Base-by-base conservation (phyloP, 2,797 vertebrate species). In the Anableps anableps region DNA sequence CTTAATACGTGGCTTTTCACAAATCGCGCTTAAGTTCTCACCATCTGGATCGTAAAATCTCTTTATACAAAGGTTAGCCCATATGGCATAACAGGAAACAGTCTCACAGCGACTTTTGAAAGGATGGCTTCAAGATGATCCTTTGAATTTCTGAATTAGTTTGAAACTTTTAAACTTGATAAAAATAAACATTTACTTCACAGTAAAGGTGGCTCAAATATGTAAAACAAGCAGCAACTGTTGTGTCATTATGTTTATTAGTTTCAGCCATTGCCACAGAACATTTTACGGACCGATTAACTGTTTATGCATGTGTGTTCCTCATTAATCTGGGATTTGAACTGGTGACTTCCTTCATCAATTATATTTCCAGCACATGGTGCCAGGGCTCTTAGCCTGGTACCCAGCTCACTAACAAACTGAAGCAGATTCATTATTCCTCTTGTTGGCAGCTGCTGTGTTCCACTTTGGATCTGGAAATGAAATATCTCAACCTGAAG, bases 261-360 rank as follows among this genome's bases (percentile, higher is more conserved):
- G 29, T 5, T 70, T 72, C 66, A 80, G 29, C 50, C 34, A 41
- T 50, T 76, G 76, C 73, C 75, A 75, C n/a, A 80, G 72, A 80
- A 41, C 53, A 23, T 71, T 78, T 74, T 58, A 51, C 58, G 78
- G 55, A 62, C 79, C 68, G 47, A 34, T 36, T 36, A 38, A 73
- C 64, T 58, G 31, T 72, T 77, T 75, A 68, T 85, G 50, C 16
- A 51, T 73, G 83, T 85, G 84, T 83, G 83, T 86, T 89, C 72
- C 71, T 80, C 80, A 90, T 88, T 89, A 92, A 91, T 89, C 88
- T 90, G 80, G 80, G 84, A 82, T 85, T 55, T 91, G 82, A 93
- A 89, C 92, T 76, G n/a, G 34, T 86, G 86, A 89, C 91, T 88
- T 82, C 66, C 66, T 38, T 76, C 38, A 19, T 76, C 80, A 75